Evolutionary conservation across 2,888 invertebrate species (phyloP), one percentile per base, ranked within the genome.

Genomic region (Syritta pipiens): DNA sequence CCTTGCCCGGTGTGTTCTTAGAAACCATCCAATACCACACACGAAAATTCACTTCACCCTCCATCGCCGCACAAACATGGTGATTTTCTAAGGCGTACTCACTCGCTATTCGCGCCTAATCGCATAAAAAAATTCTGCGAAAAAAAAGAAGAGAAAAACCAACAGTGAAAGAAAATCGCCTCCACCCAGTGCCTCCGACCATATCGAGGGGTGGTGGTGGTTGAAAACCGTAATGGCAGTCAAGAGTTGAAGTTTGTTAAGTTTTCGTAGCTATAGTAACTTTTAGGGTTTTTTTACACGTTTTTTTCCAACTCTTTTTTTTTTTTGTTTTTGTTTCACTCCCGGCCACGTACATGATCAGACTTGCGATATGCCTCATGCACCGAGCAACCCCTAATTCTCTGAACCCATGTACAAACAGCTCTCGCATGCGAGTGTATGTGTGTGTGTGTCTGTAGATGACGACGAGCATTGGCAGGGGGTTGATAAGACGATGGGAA

Each of bases 191-290:
- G 26, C 51, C 30, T 28, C 17, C 9, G 7, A 49, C n/a, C 26
- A 44, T 7, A 42, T 10, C 42, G 49, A 62, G 79, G 74, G 55
- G 59, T 53, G 67, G 10, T 48, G 49, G 62, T 79, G 62, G 55
- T 69, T 79, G 62, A 57, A 74, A 79, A 74, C 79, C 67, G 74
- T 79, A 68, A 79, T 79, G 74, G 79, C 72, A 74, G 79, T 74
- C 74, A 74, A 68, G 79, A 77, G 77, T 72, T 60, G 65, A 79
- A 79, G 79, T 79, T 79, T 79, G 79, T 74, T 79, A 79, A 74
- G 79, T 79, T 79, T 68, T 68, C 79, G 79, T 79, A 79, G 79
- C 79, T 79, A 79, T 79, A 79, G 79, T 74, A 57, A 79, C 74
- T 79, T 79, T 79, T 57, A 74, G 74, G 71, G 30, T 49, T 67